Evolutionary conservation across 1,140 invertebrate genomes (phyloP).

Genomic region (Papilio polyxenes): DNA sequence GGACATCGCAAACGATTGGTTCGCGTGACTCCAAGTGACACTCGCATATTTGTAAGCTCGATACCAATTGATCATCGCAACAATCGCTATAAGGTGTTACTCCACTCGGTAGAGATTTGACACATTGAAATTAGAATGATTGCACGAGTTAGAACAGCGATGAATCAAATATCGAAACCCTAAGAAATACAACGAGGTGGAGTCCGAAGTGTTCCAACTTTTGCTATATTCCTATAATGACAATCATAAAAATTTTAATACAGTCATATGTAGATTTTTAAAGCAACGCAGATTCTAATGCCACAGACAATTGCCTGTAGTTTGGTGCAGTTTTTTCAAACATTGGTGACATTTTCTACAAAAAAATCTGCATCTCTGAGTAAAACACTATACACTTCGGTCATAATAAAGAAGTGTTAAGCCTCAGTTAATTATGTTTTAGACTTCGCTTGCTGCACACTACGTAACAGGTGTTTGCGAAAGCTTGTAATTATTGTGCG

Average conservation of each 20-base stretch:
- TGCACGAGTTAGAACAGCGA: not conserved
- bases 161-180: not conserved
- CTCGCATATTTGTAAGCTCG: constrained; percentile 58
- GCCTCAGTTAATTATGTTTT: constrained; percentile 70
- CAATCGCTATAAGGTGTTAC: constrained; percentile 17
- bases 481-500: constrained; percentile 28
- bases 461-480: constrained; percentile 35
- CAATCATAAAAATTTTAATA: not conserved
- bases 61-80: constrained; percentile 50
- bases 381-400: constrained; percentile 48
- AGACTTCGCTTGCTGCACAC: constrained; percentile 54
- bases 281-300: too few relatives aligned
- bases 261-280: not conserved
- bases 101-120: not conserved
- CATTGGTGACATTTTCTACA: not conserved
- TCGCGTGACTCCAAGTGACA: constrained; percentile 61
- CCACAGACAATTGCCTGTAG: too few relatives aligned
- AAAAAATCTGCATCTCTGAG: not conserved
- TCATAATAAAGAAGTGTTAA: constrained; percentile 61
- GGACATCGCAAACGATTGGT: constrained; percentile 54
- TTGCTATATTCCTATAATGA: not conserved
- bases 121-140: constrained; percentile 11
- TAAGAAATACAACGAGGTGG: not conserved
- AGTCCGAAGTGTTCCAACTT: not conserved
- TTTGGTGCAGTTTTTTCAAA: not conserved